phyloP scores from a whole-genome alignment of 2,888 invertebrate species.

The Xestia xanthographa region DNA sequence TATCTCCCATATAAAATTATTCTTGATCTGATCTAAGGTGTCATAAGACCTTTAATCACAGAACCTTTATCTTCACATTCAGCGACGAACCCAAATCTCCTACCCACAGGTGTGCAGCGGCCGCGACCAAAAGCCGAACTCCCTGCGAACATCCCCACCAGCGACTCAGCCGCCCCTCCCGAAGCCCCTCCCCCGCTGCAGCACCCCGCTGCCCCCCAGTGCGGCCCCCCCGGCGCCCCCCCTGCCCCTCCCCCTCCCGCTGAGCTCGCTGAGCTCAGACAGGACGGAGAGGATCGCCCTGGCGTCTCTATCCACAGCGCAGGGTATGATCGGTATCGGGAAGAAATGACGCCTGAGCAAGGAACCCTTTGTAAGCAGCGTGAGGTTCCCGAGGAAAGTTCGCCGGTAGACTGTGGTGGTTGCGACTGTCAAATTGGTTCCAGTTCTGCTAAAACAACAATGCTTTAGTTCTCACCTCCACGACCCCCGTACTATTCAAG shows the following conservation, averaged over 20 bases:
- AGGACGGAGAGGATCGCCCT: constrained; percentile 81
- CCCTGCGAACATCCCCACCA: constrained; percentile 84
- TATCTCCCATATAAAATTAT: too few relatives aligned
- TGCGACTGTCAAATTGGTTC: not conserved
- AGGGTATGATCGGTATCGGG: constrained; percentile 84
- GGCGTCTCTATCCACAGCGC: constrained; percentile 83
- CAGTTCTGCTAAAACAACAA: not conserved
- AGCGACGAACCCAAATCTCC: not conserved
- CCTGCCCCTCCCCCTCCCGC: constrained; percentile 63
- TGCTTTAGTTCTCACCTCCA: not conserved
- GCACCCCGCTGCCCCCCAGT: constrained; percentile 74
- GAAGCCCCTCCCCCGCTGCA: constrained; percentile 79
- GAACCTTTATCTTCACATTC: not conserved
- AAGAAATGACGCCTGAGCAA: constrained; percentile 89
- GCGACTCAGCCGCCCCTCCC: constrained; percentile 74
- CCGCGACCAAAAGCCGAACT: constrained; percentile 85
- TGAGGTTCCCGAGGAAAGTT: constrained; percentile 81
- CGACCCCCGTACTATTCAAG: too few relatives aligned
- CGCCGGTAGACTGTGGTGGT: constrained; percentile 74
- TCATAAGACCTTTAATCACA: not conserved
- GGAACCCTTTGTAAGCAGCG: constrained; percentile 70
- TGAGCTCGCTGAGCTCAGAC: constrained; percentile 69
- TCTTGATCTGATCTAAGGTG: not conserved
- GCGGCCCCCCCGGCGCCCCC: constrained; percentile 61
- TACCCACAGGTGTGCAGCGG: constrained; percentile 86